A percentile compares a stretch with the other conserved stretches of the same genome.
phyloP scores from a whole-genome alignment of 2,888 invertebrate genomes.

The Cyclophora punctaria region DNA sequence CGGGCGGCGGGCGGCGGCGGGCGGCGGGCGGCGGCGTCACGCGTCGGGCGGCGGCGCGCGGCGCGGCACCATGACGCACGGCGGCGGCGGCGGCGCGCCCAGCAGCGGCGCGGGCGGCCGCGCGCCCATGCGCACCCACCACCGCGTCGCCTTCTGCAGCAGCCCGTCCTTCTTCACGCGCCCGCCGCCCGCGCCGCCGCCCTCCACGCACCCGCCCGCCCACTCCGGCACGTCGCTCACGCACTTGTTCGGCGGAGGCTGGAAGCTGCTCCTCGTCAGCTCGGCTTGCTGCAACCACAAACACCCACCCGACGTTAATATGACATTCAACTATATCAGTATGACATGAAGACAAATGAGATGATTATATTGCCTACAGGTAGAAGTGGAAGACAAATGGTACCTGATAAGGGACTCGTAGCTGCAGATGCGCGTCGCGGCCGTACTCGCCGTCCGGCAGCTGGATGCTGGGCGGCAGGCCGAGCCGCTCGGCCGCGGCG shows the following conservation, averaged over 20 bases:
- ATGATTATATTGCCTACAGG: background rate
- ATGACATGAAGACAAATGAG: too few species aligned
- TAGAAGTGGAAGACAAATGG: background rate
- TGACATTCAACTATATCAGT: too few species aligned
- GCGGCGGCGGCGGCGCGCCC: constrained; percentile 21
- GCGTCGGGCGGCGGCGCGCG: constrained; percentile 38
- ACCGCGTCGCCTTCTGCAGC: constrained; percentile 71
- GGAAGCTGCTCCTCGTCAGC: constrained; percentile 79
- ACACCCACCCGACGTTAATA: background rate
- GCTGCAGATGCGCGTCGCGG: constrained; percentile 76
- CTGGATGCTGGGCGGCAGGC: constrained; percentile 78
- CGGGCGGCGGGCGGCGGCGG: constrained; percentile 30
- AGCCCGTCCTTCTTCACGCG: constrained; percentile 66
- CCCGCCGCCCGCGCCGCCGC: constrained; percentile 21
- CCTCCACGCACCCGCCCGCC: constrained; percentile 47
- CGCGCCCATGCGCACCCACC: constrained; percentile 71
- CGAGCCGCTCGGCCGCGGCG: constrained; percentile 67
- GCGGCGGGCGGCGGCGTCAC: constrained; percentile 39
- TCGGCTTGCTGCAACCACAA: constrained; percentile 75
- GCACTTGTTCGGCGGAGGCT: constrained; percentile 80
- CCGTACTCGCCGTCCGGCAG: constrained; percentile 80
- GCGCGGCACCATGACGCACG: constrained; percentile 35
- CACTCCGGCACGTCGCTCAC: constrained; percentile 80
- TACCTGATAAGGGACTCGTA: constrained; percentile 79
- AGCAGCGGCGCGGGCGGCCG: constrained; percentile 27